Percentiles rank a stretch among this genome's conserved stretches.
These are phyloP conservation scores for Lithodes maja DNA, from an alignment of 2,888 invertebrate species.

Conservation along the genomic window DNA sequence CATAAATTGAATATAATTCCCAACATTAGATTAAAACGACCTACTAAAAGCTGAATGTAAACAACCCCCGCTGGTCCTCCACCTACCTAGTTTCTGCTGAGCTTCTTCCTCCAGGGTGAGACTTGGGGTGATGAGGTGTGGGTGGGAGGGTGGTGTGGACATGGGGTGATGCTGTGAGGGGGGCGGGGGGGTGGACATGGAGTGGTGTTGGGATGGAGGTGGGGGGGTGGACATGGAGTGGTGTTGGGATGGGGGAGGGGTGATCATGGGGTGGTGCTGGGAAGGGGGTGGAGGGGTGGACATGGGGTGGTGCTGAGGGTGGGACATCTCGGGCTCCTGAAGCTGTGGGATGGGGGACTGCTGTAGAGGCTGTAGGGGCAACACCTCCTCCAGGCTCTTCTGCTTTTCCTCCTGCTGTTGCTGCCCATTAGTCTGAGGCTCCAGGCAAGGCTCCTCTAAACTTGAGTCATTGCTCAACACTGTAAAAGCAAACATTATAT, in stretches of 20 bases:
- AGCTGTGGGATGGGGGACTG: constrained; percentile 21
- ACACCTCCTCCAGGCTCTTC: constrained; percentile 52
- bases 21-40: too few relatives aligned
- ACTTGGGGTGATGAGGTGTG: constrained; percentile 57
- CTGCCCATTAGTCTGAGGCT: constrained; percentile 68
- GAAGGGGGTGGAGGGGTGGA: constrained; percentile 12
- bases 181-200: constrained; percentile 21
- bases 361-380: constrained; percentile 32
- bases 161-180: constrained; percentile 31
- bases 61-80: background rate
- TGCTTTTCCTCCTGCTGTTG: constrained; percentile 51
- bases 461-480: constrained; percentile 67
- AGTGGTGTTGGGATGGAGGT: constrained; percentile 18
- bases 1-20: too few relatives aligned
- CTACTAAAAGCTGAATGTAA: too few relatives aligned
- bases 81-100: constrained; percentile 69
- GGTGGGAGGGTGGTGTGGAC: constrained; percentile 23
- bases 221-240: constrained; percentile 19
- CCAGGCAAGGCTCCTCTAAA: constrained; percentile 52
- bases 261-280: constrained; percentile 7
- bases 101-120: constrained; percentile 60
- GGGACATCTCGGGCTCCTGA: constrained; percentile 29
- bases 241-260: constrained; percentile 6
- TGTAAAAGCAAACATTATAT: constrained; percentile 1
- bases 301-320: constrained; percentile 15